phyloP scores from a whole-genome alignment of 1,140 invertebrate genomes.

The Heliconius melpomene region DNA sequence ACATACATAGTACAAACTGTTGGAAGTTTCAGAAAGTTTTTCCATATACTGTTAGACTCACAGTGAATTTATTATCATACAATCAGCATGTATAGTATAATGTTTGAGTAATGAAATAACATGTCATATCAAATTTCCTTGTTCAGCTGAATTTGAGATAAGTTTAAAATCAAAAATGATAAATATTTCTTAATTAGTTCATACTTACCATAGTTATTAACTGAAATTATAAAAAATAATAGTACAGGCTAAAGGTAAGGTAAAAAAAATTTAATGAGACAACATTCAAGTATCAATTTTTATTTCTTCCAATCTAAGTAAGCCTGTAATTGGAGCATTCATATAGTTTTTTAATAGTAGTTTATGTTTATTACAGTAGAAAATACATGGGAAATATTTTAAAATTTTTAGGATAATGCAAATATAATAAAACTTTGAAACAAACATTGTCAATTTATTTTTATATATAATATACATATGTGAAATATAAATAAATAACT shows the following conservation, averaged over 20 bases:
- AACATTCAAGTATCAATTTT: conserved; percentile 53
- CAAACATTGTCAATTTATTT: too few species aligned
- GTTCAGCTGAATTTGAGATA: conserved; percentile 31
- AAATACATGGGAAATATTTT: too few species aligned
- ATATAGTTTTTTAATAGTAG: not conserved
- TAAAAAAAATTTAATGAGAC: conserved; percentile 68
- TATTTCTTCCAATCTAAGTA: conserved; percentile 45
- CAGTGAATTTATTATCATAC: conserved; percentile 49
- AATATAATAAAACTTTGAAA: too few species aligned
- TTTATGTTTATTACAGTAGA: too few species aligned
- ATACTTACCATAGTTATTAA: conserved; percentile 41
- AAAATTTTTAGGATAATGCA: too few species aligned
- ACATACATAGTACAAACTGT: not conserved
- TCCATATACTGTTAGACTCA: not conserved
- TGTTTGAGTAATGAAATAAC: conserved; percentile 23
- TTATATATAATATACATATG: not conserved
- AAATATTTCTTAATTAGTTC: not conserved
- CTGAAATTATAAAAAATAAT: not conserved
- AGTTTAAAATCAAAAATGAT: conserved; percentile 19
- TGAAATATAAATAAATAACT: not conserved
- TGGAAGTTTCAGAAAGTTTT: not conserved
- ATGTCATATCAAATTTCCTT: conserved; percentile 47
- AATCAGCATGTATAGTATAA: conserved; percentile 44
- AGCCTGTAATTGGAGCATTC: not conserved
- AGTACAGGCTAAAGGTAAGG: conserved; percentile 48